Evolutionary conservation across 2,113 vertebrate species (phyloP), one percentile per base, ranked within the genome.

Genomic region (Silurus asotus): DNA sequence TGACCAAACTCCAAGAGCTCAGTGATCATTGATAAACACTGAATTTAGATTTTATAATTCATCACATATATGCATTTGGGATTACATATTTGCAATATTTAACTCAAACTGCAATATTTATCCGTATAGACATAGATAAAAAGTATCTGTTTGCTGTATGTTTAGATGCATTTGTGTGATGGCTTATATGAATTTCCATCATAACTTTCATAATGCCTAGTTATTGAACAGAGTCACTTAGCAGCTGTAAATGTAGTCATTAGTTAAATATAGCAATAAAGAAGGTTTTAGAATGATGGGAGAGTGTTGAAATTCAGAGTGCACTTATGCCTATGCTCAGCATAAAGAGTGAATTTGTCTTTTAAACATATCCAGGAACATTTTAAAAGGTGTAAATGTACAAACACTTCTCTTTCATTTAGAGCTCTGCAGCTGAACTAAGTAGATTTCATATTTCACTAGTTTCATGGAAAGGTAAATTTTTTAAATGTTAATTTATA

Each of bases 1-100:
- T 74, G 84, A 91, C 88, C 19, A 82, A 86, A 85, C 58, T 62
- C 6, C 45, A 55, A 20, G 19, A 64, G 28, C 20, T 25, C 79
- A 28, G 8, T 25, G 59, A 89, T 80, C 58, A 89, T 74, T 74
- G 23, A 72, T 69, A 58, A 37, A 76, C 14, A 82, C 15, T 65
- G 20, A 85, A 51, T 25, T 84, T 23, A 75, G n/a, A 84, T 65
- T 77, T 69, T 49, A 70, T 49, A 48, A 81, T 56, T 23, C 10
- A 58, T 51, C 72, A 59, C 20, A 15, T 51, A n/a, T 13, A 3
- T 51, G 5, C 20, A 75, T 48, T 23, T 51, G 72, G 19, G 8
- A 49, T 9, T 74, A 9, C 19, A 74, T 49, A 74, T 51, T 74
- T 74, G 70, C 19, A 23, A 74, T 49, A 51, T 49, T 23, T 51